A percentile compares a stretch with the other conserved stretches of the same genome.
These are phyloP conservation scores for Tachycineta bicolor DNA, from an alignment of 2,113 vertebrate species.

Conservation along the genomic window DNA sequence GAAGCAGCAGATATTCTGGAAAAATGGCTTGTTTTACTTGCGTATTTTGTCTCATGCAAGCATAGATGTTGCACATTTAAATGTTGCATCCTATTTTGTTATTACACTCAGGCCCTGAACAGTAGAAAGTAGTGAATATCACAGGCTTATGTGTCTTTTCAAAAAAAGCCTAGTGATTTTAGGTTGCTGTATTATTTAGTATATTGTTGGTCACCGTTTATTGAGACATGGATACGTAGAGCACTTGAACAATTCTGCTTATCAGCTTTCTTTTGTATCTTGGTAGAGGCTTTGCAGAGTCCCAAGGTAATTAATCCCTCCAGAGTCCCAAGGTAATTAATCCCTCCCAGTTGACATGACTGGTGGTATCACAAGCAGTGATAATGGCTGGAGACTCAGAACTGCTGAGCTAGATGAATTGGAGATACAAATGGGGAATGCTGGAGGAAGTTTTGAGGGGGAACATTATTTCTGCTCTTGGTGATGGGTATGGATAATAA, in stretches of 20 bases:
- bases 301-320: background rate
- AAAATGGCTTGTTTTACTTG: background rate
- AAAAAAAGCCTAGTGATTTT: background rate
- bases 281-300: background rate
- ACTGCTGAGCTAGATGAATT: background rate
- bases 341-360: background rate
- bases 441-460: background rate
- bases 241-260: background rate
- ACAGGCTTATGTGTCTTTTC: fast-evolving
- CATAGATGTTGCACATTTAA: fast-evolving
- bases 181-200: background rate
- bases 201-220: background rate
- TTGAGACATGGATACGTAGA: background rate
- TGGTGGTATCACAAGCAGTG: background rate
- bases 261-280: background rate
- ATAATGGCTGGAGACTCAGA: background rate
- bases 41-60: fast-evolving
- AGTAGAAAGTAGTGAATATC: background rate
- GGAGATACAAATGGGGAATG: background rate
- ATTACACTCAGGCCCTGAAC: background rate
- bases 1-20: background rate
- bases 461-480: background rate
- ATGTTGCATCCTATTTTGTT: background rate
- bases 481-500: background rate
- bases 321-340: background rate